Evolutionary conservation across 2,113 vertebrate genomes (phyloP).

Genomic region (human (Homo sapiens)): GRCh38 chr6:129928001-129928500

Average conservation of each 20-base stretch:
- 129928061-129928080: neutral
- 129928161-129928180: neutral
- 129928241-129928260: neutral
- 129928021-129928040: neutral
- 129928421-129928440: neutral
- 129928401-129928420: neutral
- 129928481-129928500: neutral
- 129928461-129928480: neutral
- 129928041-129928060: neutral
- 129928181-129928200: too few species aligned
- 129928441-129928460: neutral
- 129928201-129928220: neutral
- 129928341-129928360: neutral
- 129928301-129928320: accelerated
- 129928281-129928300: neutral
- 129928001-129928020: neutral
- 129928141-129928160: neutral
- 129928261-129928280: neutral
- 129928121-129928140: neutral
- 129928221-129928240: too few species aligned
- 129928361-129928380: neutral
- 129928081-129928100: neutral
- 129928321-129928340: too few species aligned
- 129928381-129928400: neutral
- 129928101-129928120: too few species aligned